Percentiles rank a stretch among this genome's conserved stretches.
phyloP scores from a whole-genome alignment of 2,888 invertebrate species.

The Lycophotia porphyrea region DNA sequence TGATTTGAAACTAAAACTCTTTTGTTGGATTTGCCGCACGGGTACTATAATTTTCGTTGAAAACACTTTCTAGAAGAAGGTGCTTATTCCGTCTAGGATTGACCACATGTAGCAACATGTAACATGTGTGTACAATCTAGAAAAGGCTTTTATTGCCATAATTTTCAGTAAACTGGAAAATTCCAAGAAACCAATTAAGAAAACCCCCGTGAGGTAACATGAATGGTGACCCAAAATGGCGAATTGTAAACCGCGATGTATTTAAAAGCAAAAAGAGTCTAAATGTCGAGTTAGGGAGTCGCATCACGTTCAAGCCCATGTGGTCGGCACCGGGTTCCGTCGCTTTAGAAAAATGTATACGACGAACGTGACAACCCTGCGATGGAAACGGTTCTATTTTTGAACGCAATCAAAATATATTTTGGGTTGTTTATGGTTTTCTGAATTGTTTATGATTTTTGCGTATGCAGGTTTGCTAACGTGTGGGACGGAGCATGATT shows the following conservation, averaged over 20 bases:
- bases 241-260: constrained; percentile 50
- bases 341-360: constrained; percentile 72
- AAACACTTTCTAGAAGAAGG: too few relatives aligned
- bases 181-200: constrained; percentile 33
- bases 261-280: constrained; percentile 54
- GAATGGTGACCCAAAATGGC: constrained; percentile 35
- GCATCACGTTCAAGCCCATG: constrained; percentile 68
- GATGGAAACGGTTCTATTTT: constrained; percentile 49
- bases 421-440: constrained; percentile 51
- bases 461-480: constrained; percentile 19
- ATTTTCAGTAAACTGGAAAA: not conserved
- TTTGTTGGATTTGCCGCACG: too few relatives aligned
- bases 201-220: constrained; percentile 28
- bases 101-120: too few relatives aligned
- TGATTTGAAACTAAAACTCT: too few relatives aligned
- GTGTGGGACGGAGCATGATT: not conserved
- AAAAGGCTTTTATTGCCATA: not conserved
- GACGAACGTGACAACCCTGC: constrained; percentile 63
- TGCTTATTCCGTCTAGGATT: constrained; percentile 22
- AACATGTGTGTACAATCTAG: too few relatives aligned
- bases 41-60: too few relatives aligned
- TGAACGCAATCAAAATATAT: constrained; percentile 54
- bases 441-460: constrained; percentile 34
- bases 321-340: constrained; percentile 64
- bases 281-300: constrained; percentile 60